A percentile compares a stretch with the other conserved stretches of the same genome.
Conservation (phyloP, 92 coral and sea anemone species). For the Montipora capitata region DNA sequence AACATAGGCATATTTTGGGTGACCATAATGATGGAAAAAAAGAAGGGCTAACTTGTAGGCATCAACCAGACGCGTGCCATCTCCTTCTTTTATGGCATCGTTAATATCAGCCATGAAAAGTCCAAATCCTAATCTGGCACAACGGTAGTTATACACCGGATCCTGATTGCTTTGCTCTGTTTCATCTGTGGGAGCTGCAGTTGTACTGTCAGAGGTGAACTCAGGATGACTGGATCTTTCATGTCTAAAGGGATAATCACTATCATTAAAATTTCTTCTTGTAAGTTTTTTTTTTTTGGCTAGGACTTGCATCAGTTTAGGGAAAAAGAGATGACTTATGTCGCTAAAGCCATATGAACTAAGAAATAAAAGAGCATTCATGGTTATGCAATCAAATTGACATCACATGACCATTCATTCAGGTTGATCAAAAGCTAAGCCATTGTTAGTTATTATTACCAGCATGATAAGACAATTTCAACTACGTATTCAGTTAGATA, state of each 20-base stretch:
- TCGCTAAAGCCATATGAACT: too few relatives aligned
- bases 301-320: too few relatives aligned
- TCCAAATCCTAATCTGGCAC: conserved; percentile 42
- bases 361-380: too few relatives aligned
- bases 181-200: not conserved
- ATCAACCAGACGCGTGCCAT: conserved; percentile 37
- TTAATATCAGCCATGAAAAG: conserved; percentile 49
- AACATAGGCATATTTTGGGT: conserved; percentile 52
- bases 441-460: not conserved
- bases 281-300: too few relatives aligned
- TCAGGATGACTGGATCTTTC: not conserved
- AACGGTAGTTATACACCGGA: not conserved
- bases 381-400: too few relatives aligned
- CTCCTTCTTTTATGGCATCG: conserved; percentile 76
- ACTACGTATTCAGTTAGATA: too few relatives aligned
- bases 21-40: conserved; percentile 26
- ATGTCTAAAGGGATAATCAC: not conserved
- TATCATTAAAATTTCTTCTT: not conserved
- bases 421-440: too few relatives aligned
- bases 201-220: too few relatives aligned
- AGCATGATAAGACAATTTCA: not conserved
- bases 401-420: too few relatives aligned
- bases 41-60: conserved; percentile 39
- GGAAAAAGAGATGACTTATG: too few relatives aligned
- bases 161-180: not conserved